Evolutionary conservation across 2,113 vertebrate species (phyloP).

Genomic region (Acrocephalus kingi): DNA sequence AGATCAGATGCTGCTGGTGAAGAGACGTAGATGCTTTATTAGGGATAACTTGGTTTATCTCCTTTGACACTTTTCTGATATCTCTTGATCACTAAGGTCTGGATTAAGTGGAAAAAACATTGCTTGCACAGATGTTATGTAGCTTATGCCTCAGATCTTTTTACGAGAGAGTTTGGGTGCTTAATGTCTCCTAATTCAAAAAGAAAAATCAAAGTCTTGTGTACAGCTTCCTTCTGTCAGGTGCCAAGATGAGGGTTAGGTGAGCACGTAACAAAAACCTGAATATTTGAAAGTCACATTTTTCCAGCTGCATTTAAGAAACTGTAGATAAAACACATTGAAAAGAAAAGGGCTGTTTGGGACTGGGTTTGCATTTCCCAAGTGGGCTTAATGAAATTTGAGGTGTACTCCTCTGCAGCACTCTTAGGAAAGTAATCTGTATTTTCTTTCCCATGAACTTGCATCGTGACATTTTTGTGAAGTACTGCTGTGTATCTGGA

Average conservation of each 20-base stretch:
- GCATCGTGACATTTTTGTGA: not conserved
- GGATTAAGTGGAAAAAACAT: conserved; percentile 39
- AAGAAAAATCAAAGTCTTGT: conserved; percentile 48
- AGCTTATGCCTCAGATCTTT: conserved; percentile 49
- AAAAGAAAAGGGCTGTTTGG: not conserved
- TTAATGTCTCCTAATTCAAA: conserved; percentile 50
- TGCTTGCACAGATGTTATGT: not conserved
- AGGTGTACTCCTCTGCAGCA: not conserved
- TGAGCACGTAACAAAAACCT: not conserved
- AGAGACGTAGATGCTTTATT: not conserved
- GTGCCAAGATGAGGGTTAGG: not conserved
- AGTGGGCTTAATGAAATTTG: not conserved
- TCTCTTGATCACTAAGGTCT: conserved; percentile 44
- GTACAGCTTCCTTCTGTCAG: conserved; percentile 40
- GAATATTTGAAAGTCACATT: conserved; percentile 42
- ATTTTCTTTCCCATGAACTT: not conserved
- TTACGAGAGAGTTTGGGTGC: conserved; percentile 26
- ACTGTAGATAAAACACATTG: not conserved
- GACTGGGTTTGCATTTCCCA: not conserved
- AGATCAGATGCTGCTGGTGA: conserved; percentile 13
- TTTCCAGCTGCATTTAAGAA: not conserved
- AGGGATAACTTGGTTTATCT: conserved; percentile 49
- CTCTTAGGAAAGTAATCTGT: not conserved
- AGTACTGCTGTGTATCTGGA: not conserved
- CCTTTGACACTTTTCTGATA: conserved; percentile 29